Percentiles rank a stretch among this genome's conserved stretches.
Conservation (phyloP, 1,140 invertebrate species). For the Heliconius congener region DNA sequence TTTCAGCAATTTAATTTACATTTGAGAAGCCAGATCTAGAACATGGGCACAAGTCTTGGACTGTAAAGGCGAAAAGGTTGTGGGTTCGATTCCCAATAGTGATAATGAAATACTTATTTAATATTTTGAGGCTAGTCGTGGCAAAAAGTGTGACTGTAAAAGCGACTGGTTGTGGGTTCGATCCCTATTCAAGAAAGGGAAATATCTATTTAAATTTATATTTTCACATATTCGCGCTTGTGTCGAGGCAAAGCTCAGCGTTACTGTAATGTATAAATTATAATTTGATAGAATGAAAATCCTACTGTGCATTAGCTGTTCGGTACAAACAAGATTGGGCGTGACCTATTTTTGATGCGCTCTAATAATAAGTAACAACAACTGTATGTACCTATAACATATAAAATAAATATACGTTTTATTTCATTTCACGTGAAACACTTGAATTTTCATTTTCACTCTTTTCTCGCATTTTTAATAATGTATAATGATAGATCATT, state of each 20-base stretch:
- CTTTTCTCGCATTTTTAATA: not conserved
- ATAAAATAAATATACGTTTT: not conserved
- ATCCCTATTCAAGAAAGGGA: too few relatives aligned
- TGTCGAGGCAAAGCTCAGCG: too few relatives aligned
- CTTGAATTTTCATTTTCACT: not conserved
- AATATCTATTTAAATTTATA: too few relatives aligned
- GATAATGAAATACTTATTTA: too few relatives aligned
- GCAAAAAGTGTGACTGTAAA: too few relatives aligned
- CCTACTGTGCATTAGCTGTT: not conserved
- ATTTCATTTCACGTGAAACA: not conserved
- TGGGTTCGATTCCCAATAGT: too few relatives aligned
- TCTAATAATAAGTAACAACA: constrained; percentile 10
- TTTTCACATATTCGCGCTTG: too few relatives aligned
- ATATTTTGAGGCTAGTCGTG: too few relatives aligned
- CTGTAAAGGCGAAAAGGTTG: too few relatives aligned
- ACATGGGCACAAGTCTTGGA: too few relatives aligned
- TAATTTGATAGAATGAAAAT: constrained; percentile 31
- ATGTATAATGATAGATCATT: too few relatives aligned
- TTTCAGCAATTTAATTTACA: constrained; percentile 36
- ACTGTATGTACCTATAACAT: not conserved
- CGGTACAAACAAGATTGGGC: not conserved
- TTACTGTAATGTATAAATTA: constrained; percentile 7
- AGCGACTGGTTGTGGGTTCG: too few relatives aligned
- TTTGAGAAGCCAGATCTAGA: not conserved
- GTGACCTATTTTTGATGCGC: not conserved